These are phyloP conservation scores for Whitmania pigra DNA, from an alignment of 1,140 invertebrate species.

Conservation along the genomic window DNA sequence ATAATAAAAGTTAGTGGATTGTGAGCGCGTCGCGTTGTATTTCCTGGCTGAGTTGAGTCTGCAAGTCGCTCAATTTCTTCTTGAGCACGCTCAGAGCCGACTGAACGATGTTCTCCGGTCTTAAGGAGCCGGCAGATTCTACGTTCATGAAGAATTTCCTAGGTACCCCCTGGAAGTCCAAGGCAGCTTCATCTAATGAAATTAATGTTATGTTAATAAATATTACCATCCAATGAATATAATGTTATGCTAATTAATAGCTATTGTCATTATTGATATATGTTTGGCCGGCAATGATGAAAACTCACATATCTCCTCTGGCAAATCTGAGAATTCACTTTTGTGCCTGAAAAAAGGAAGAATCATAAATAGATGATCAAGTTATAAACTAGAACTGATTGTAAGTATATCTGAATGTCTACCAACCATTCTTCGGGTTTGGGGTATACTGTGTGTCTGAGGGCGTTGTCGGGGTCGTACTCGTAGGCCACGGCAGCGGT, in stretches of 20 bases:
- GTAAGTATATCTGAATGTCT: not conserved
- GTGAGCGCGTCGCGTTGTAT: slow-evolving; percentile 33
- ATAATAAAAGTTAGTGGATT: slow-evolving; percentile 17
- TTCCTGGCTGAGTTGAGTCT: slow-evolving; percentile 52
- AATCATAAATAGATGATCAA: too few relatives aligned
- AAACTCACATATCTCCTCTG: slow-evolving; percentile 72
- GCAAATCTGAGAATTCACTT: slow-evolving; percentile 85
- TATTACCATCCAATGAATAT: too few relatives aligned
- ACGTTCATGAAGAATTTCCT: slow-evolving; percentile 97
- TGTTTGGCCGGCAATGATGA: not conserved
- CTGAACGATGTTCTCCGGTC: slow-evolving; percentile 90
- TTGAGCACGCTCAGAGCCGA: slow-evolving; percentile 84
- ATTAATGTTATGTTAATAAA: not conserved
- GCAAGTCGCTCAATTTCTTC: slow-evolving; percentile 87
- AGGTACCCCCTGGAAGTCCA: slow-evolving; percentile 80
- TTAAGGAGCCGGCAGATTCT: slow-evolving; percentile 80
- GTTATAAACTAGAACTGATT: too few relatives aligned
- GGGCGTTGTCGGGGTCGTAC: slow-evolving; percentile 96
- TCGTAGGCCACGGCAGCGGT: slow-evolving; percentile 95
- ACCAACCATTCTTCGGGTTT: slow-evolving; percentile 90
- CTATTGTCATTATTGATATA: too few relatives aligned
- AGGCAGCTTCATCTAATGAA: slow-evolving; percentile 66
- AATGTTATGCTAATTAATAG: too few relatives aligned
- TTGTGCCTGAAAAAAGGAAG: slow-evolving; percentile 55
- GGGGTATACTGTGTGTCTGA: slow-evolving; percentile 87